Base-by-base conservation (phyloP, 2,113 vertebrate species). In the Phocoena phocoena region DNA sequence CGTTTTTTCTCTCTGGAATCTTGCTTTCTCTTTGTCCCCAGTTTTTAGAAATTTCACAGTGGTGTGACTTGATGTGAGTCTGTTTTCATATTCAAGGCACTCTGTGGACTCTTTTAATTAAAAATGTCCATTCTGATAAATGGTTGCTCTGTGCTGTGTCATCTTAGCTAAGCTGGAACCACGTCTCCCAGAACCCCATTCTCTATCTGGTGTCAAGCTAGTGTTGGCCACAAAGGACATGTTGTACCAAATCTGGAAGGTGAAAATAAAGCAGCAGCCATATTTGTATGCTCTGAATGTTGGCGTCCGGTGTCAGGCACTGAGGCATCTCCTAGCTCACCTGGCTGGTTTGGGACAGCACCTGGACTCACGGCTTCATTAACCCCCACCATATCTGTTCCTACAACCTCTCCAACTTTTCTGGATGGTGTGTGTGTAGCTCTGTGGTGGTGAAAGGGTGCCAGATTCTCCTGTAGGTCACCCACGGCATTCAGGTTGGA, bases 41-140 rank as follows among this genome's bases (percentile, higher is more conserved):
- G 38, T 83, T 96, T 95, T 93, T 71, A 76, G 77, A 83, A 91
- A 93, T 58, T 88, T 70, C 47, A 65, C 81, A 79, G 5, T 8
- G 18, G n/a, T 26, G 15, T 41, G 55, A 63, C 47, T 53, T 71
- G 53, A 74, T 79, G 38, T 50, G 63, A 93, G 36, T 26, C 62
- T 55, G 1, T 95, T 93, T 90, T 67, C 17, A 38, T 38, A 28
- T 55, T 84, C 58, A 70, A 50, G 92, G n/a, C 44, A 62, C 53
- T 77, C 60, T 92, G 18, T 79, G 62, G 33, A 65, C 36, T 41
- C 76, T 70, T 71, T 70, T 55, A 58, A 70, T 87, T 90, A 23
- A 63, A 94, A 82, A 76, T 41, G 23, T 80, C 47, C 20, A 84
- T 80, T 23, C 60, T 62, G 65, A n/a, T 33, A 73, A 74, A 47